Percentiles rank a stretch among this genome's conserved stretches.
Conservation (phyloP, 2,888 invertebrate species). For the Nomada lathburiana region DNA sequence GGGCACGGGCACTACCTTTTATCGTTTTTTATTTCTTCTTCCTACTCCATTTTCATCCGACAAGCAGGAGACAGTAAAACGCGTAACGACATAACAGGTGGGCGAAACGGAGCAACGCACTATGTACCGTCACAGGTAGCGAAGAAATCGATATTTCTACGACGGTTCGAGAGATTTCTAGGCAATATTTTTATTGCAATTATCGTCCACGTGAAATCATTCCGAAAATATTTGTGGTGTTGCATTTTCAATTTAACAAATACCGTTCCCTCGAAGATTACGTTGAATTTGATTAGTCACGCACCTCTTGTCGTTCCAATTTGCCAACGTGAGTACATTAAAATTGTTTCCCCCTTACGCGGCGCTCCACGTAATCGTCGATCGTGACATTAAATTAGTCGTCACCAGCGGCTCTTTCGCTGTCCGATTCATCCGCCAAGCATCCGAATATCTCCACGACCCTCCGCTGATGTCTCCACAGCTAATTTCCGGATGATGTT, state of each 20-base stretch:
- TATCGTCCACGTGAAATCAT: no score
- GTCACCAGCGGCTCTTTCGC: not conserved
- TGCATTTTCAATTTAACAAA: no score
- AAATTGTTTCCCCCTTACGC: not conserved
- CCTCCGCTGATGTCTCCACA: not conserved
- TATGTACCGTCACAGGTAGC: not conserved
- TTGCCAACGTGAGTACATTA: not conserved
- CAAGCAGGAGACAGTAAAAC: conserved; percentile 16
- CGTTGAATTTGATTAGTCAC: not conserved
- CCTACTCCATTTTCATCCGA: conserved; percentile 6
- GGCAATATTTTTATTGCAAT: no score
- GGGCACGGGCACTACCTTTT: conserved; percentile 23
- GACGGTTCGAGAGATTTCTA: no score
- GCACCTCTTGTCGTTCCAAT: not conserved
- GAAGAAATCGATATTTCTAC: not conserved
- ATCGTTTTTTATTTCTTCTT: not conserved
- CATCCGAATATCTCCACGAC: not conserved
- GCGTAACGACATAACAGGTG: conserved; percentile 15
- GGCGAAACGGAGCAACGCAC: conserved; percentile 11
- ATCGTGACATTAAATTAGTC: no score
- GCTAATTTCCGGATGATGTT: conserved; percentile 32
- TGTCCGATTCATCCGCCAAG: conserved; percentile 1
- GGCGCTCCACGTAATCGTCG: not conserved
- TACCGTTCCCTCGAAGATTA: no score
- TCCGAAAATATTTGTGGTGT: no score